Evolutionary conservation across 2,113 vertebrate species (phyloP), one percentile per base, ranked within the genome.

Genomic region (Rutilus rutilus): DNA sequence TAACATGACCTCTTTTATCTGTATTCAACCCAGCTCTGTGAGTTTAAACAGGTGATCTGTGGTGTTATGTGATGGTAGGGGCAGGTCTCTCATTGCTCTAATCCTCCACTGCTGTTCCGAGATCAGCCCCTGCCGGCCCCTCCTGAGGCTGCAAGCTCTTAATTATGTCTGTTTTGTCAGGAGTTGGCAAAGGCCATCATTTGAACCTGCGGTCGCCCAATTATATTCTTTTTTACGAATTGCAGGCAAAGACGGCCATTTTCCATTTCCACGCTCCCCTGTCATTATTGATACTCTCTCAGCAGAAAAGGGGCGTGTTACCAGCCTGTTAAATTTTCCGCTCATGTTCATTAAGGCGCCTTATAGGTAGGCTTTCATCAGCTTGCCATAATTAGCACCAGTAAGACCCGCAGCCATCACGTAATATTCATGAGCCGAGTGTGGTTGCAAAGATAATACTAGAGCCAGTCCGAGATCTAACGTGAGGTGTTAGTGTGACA

Each of bases 161-260:
- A 91, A 91, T 91, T 91, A 91, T 85, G 88, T 50, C 87, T 88
- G 84, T 87, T 89, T 91, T 89, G 87, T 89, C 88, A 89, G 83
- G 82, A 85, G 85, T 88, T 90, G 89, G 88, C 89, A 87, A 90
- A 90, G 84, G 89, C 91, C 90, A 67, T 91, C 89, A 89, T 87
- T 87, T 85, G 52, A 88, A 88, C 85, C 89, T 86, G 76, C 65
- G 83, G 91, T 88, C 74, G 87, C 84, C 90, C 90, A 92, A 90
- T 92, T 92, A 90, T 87, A 91, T 89, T 86, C 33, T 86, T 87
- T 84, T 87, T 89, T 88, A 57, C 87, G 89, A 83, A 91, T 92
- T 88, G 23, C 90, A 91, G 88, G 91, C 87, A 60, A 88, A 84
- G 85, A 79, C 59, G 74, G 74, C 73, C 86, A 80, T 83, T 86